These are phyloP conservation scores for Actenoides hombroni DNA, from an alignment of 2,113 vertebrate genomes.

Conservation along the genomic window DNA sequence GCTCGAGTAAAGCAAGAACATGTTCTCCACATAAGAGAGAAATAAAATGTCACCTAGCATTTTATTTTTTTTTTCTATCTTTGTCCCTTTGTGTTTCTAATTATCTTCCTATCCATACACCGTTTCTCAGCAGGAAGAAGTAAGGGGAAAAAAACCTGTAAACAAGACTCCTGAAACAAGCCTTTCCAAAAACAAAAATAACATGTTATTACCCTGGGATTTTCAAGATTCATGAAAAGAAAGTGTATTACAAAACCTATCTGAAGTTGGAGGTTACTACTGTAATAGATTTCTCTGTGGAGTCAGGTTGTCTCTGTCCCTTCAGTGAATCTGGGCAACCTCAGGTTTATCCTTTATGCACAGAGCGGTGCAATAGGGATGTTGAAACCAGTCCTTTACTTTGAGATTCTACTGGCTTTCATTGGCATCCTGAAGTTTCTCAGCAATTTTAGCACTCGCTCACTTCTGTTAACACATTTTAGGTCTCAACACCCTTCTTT, in stretches of 20 bases:
- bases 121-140: neutral
- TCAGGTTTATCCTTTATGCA: neutral
- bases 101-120: neutral
- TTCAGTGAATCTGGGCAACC: neutral
- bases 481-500: neutral
- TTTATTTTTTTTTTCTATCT: neutral
- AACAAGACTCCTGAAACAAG: neutral
- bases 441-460: neutral
- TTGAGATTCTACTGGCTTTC: neutral
- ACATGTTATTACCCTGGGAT: neutral
- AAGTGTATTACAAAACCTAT: neutral
- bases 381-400: neutral
- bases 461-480: neutral
- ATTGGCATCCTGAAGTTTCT: neutral
- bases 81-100: conserved; percentile 4
- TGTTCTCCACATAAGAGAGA: neutral
- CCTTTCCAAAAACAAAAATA: conserved; percentile 3
- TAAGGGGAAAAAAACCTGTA: neutral
- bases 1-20: neutral
- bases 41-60: neutral
- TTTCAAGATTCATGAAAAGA: conserved; percentile 24
- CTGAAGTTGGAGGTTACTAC: neutral
- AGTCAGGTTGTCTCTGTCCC: neutral
- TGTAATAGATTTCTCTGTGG: neutral
- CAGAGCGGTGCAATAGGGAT: neutral